Evolutionary conservation across 2,113 vertebrate species (phyloP), one percentile per base, ranked within the genome.

Genomic region (Emberiza fucata): DNA sequence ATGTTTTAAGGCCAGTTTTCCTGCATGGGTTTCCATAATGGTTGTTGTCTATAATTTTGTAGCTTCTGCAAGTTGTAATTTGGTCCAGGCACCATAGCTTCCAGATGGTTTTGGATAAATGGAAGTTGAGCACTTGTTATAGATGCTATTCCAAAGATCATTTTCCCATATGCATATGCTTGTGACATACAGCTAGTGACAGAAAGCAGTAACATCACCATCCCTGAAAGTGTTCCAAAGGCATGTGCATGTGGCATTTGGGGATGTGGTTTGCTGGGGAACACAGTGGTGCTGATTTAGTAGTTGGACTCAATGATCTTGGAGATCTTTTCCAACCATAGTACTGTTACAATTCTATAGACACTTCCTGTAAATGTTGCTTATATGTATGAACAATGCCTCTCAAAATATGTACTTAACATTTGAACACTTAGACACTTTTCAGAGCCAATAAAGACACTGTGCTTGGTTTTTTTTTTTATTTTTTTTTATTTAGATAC

Each of bases 401-500:
- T 69, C 54, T 87, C 72, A 75, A 91, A 85, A 81, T 75, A 35
- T 27, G 21, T 42, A 39, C 11, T 75, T 73, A 59, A 37, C 76
- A 66, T 84, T 23, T 78, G 51, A 80, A 20, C 9, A 25, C 75
- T 91, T 66, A 44, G 76, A 64, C 83, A 37, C 24, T 39, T 97
- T 75, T 14, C 40, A 60, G 20, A 92, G 42, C 25, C 9, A 40
- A 51, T 76, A 79, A 96, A 57, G 2, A 59, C n/a, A 63, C 68
- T 89, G 1, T 83, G 5, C 29, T 88, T 92, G 42, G 20, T 56
- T 70, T 53, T 94, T 83, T 98, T 19, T 54, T 53, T 94, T 83
- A 98, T 19, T 54, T 71, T 53, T 95, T 82, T 98, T 28, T 4
- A 33, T 54, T 68, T 97, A 99, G 99, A 99, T 97, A 99, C 99